These are phyloP conservation scores for Clusia tigrina DNA, from an alignment of 2,888 invertebrate species.

Conservation along the genomic window DNA sequence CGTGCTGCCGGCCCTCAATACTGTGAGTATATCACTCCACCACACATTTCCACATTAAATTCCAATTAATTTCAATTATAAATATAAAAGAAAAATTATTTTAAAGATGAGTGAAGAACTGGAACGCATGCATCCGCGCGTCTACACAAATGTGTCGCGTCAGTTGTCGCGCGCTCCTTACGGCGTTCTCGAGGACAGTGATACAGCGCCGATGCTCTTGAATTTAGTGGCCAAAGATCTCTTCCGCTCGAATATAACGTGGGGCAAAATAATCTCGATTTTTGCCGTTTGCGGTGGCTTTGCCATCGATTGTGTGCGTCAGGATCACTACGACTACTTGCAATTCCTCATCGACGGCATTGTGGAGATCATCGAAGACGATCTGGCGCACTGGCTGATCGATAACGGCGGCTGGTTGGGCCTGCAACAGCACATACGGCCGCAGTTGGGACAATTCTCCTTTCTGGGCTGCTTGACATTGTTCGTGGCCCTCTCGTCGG, in stretches of 20 bases:
- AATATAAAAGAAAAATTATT: too few species aligned
- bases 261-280: constrained; percentile 82
- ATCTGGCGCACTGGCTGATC: constrained; percentile 77
- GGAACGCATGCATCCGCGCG: constrained; percentile 80
- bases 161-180: constrained; percentile 74
- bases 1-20: constrained; percentile 72
- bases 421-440: constrained; percentile 58
- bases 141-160: constrained; percentile 77
- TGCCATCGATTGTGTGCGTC: constrained; percentile 79
- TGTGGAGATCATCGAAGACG: constrained; percentile 75
- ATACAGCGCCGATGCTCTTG: constrained; percentile 67
- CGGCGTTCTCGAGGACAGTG: constrained; percentile 67
- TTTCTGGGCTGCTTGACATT: constrained; percentile 61
- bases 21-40: constrained; percentile 59
- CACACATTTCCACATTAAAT: background rate
- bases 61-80: constrained; percentile 34
- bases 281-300: constrained; percentile 85
- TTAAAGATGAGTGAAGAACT: constrained; percentile 72
- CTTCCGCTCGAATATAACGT: constrained; percentile 75
- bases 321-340: constrained; percentile 80
- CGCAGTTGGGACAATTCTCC: constrained; percentile 55
- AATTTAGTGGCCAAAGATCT: constrained; percentile 77
- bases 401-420: constrained; percentile 82
- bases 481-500: constrained; percentile 59
- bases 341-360: constrained; percentile 80